A percentile compares a stretch with the other conserved stretches of the same genome.
Evolutionary conservation across 2,888 invertebrate genomes (phyloP).

Genomic region (Strigamia transsilvanica): DNA sequence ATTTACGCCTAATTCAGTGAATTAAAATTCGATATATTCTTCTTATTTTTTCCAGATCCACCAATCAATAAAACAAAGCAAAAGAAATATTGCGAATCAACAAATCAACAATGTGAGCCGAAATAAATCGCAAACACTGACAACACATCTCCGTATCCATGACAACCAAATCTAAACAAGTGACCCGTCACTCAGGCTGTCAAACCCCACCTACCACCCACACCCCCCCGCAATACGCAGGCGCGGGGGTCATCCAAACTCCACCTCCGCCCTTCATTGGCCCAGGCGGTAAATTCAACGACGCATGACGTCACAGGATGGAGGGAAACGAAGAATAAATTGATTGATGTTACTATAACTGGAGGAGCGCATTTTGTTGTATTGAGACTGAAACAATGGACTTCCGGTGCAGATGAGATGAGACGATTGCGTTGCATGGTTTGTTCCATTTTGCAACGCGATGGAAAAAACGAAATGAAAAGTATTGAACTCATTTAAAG

Average conservation of each 20-base stretch:
- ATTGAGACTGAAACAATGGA: slow-evolving; percentile 14
- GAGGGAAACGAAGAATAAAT: background rate
- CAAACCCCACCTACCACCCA: slow-evolving; percentile 18
- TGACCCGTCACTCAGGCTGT: background rate
- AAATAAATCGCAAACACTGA: slow-evolving; percentile 13
- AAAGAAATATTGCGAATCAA: background rate
- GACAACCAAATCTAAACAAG: slow-evolving; percentile 16
- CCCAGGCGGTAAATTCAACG: background rate
- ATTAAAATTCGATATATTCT: background rate
- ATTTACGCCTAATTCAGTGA: background rate
- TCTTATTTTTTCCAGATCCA: background rate
- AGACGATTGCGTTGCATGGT: slow-evolving; percentile 18
- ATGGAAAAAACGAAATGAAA: background rate
- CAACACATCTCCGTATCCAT: background rate
- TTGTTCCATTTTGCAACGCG: slow-evolving; percentile 17
- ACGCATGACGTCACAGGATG: background rate
- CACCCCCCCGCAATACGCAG: background rate
- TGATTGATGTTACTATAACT: slow-evolving; percentile 3
- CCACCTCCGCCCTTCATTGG: slow-evolving; percentile 21
- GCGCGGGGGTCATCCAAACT: slow-evolving; percentile 27
- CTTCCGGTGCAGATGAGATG: slow-evolving; percentile 24
- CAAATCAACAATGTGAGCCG: background rate
- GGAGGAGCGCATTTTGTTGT: background rate
- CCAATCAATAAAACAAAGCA: too few species aligned
- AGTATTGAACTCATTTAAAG: slow-evolving; percentile 32